Evolutionary conservation across 1,140 invertebrate genomes (phyloP).

Genomic region (Apis florea): DNA sequence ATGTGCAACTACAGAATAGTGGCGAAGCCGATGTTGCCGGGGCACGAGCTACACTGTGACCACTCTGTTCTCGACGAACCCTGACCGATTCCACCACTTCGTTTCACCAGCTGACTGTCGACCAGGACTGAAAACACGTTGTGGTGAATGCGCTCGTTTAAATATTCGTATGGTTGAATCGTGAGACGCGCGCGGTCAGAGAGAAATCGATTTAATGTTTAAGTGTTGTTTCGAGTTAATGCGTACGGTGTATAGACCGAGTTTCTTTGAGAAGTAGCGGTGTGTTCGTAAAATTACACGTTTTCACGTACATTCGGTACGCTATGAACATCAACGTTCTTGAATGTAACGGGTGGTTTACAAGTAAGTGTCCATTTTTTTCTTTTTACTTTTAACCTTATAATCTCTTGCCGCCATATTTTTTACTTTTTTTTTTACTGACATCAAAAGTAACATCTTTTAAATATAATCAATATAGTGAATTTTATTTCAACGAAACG

Average conservation of each 20-base stretch:
- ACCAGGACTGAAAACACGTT: constrained; percentile 1
- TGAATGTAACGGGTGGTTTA: constrained; percentile 50
- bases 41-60: constrained; percentile 40
- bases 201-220: neutral
- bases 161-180: constrained; percentile 7
- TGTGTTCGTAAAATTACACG: constrained; percentile 48
- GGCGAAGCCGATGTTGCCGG: constrained; percentile 40
- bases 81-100: constrained; percentile 42
- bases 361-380: constrained; percentile 51
- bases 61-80: constrained; percentile 48
- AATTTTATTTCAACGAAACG: neutral
- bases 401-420: neutral
- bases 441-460: neutral
- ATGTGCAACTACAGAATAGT: constrained; percentile 52
- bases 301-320: constrained; percentile 38
- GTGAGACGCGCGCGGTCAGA: neutral
- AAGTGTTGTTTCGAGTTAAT: constrained; percentile 42
- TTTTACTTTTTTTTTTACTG: neutral
- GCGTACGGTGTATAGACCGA: constrained; percentile 34
- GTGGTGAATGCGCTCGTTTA: constrained; percentile 1
- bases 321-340: constrained; percentile 57
- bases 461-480: neutral
- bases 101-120: constrained; percentile 38
- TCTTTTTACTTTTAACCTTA: neutral
- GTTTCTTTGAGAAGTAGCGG: constrained; percentile 5